These are phyloP conservation scores for Sterrhoptilus dennistouni DNA, from an alignment of 2,113 vertebrate species.

Conservation along the genomic window DNA sequence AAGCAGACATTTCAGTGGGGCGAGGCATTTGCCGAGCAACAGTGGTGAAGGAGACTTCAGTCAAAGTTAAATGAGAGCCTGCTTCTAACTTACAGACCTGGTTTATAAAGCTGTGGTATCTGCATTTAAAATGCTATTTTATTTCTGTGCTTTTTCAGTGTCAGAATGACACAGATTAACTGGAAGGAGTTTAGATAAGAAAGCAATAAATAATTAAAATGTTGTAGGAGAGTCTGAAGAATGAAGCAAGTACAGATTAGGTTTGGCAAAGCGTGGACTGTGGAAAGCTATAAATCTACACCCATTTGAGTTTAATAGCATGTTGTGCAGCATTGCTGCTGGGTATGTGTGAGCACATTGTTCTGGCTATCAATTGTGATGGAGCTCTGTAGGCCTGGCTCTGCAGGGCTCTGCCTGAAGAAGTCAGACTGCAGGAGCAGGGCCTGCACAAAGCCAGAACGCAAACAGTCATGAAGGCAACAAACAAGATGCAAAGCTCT, in stretches of 20 bases:
- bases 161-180: not conserved
- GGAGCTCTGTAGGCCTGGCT: not conserved
- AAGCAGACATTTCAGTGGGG: not conserved
- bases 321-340: not conserved
- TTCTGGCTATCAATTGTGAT: not conserved
- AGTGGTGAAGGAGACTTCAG: not conserved
- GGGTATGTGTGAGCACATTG: not conserved
- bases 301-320: not conserved
- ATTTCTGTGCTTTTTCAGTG: not conserved
- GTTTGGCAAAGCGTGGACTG: not conserved
- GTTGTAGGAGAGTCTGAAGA: not conserved
- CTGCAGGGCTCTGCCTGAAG: not conserved
- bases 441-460: not conserved
- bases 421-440: not conserved
- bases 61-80: not conserved
- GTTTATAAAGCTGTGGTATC: not conserved
- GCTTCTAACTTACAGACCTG: not conserved
- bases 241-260: not conserved
- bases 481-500: not conserved
- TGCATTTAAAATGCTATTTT: not conserved
- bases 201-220: slow-evolving; percentile 28
- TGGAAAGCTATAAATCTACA: slow-evolving; percentile 19
- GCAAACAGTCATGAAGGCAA: not conserved
- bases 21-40: not conserved
- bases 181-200: slow-evolving; percentile 23